Evolutionary conservation across 2,113 vertebrate species (phyloP).

Genomic region (Cyphomyrus plagiostoma): DNA sequence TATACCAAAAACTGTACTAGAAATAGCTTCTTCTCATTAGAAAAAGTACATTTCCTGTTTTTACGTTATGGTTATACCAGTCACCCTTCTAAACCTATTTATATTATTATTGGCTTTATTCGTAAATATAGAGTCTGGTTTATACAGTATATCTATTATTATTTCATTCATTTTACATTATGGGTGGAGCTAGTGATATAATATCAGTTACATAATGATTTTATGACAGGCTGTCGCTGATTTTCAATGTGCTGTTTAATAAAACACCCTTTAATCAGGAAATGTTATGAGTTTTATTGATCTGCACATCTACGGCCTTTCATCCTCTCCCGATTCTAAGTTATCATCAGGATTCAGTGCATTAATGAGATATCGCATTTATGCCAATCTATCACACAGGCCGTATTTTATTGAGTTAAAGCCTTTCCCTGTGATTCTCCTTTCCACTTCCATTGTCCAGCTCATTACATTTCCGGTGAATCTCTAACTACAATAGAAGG

Average conservation of each 20-base stretch:
- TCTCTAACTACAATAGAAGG: not conserved
- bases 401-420: not conserved
- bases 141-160: not conserved
- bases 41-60: not conserved
- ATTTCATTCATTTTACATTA: not conserved
- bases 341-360: not conserved
- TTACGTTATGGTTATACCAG: not conserved
- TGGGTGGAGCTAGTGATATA: not conserved
- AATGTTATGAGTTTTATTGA: slow-evolving; percentile 30
- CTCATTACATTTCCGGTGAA: not conserved
- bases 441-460: not conserved
- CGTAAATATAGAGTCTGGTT: not conserved
- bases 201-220: not conserved
- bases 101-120: not conserved
- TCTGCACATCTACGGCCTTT: not conserved
- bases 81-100: not conserved
- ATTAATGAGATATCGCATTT: slow-evolving; percentile 18
- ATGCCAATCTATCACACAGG: not conserved
- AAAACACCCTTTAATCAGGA: slow-evolving; percentile 19
- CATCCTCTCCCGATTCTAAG: not conserved
- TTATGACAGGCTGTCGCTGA: too few species aligned
- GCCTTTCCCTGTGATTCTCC: not conserved
- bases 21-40: not conserved
- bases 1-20: not conserved
- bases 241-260: not conserved